Evolutionary conservation across 2,888 invertebrate species (phyloP).

Genomic region (Heliconius ethilla): DNA sequence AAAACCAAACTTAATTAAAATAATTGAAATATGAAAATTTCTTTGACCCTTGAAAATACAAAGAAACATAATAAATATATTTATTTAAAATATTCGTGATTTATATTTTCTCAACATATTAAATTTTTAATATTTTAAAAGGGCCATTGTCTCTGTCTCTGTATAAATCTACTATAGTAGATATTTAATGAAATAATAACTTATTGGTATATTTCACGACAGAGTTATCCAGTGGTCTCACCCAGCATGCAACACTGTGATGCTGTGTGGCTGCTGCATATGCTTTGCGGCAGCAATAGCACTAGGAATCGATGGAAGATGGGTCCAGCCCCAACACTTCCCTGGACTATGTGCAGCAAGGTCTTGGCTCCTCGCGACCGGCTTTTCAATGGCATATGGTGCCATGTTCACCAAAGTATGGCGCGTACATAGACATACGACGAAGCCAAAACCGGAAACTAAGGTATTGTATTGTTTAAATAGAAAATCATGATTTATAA

Average conservation of each 20-base stretch:
- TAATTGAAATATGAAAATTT: no score
- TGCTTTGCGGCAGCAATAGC: conserved; percentile 95
- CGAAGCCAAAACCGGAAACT: conserved; percentile 94
- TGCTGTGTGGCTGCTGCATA: conserved; percentile 95
- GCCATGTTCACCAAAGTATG: conserved; percentile 99
- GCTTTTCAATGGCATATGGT: conserved; percentile 98
- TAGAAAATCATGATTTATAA: no score
- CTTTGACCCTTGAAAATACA: no score
- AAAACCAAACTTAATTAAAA: no score
- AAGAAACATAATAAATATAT: background rate
- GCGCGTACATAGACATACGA: conserved; percentile 97
- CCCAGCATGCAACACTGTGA: conserved; percentile 98
- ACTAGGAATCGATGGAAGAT: conserved; percentile 92
- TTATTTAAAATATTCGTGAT: background rate
- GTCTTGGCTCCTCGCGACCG: conserved; percentile 95
- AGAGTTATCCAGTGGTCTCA: conserved; percentile 98
- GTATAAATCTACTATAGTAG: background rate
- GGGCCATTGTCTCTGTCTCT: no score
- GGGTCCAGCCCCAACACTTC: conserved; percentile 85
- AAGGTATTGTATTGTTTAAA: conserved; percentile 79
- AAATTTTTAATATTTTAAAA: no score
- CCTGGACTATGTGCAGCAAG: conserved; percentile 92
- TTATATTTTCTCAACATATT: no score
- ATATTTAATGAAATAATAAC: background rate
- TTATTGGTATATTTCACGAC: conserved; percentile 41